Percentiles rank a stretch among this genome's conserved stretches.
phyloP scores from a whole-genome alignment of 2,113 vertebrate species.

The Chelonoidis abingdonii region DNA sequence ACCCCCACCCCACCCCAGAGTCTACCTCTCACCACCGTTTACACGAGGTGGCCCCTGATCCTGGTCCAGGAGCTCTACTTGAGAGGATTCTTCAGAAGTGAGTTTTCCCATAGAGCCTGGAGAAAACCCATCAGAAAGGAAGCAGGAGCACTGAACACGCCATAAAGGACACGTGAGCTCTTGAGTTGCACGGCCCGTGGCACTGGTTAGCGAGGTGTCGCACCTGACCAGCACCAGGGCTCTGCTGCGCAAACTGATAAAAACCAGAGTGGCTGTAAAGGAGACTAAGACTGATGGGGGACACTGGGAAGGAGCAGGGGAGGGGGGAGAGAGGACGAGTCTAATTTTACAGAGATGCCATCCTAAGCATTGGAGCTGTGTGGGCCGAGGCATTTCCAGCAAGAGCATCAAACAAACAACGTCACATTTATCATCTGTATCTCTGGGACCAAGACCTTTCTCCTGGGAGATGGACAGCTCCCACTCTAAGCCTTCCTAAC shows the following conservation, averaged over 20 bases:
- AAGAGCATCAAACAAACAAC: not conserved
- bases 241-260: accelerated
- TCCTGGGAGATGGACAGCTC: not conserved
- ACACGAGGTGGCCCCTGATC: too few species aligned
- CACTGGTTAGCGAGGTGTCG: accelerated
- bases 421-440: not conserved
- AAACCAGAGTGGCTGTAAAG: not conserved
- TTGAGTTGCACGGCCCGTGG: not conserved
- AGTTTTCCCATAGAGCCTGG: accelerated
- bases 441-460: not conserved
- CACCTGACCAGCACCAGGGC: not conserved
- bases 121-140: too few species aligned
- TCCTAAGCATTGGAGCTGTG: too few species aligned
- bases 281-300: accelerated
- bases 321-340: not conserved
- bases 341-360: not conserved
- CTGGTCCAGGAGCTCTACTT: too few species aligned
- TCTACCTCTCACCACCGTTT: too few species aligned
- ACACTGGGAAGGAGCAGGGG: not conserved
- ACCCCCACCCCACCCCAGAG: too few species aligned
- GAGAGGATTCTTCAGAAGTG: not conserved
- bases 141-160: not conserved
- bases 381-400: not conserved
- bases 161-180: not conserved
- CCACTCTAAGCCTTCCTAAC: not conserved